phyloP scores from a whole-genome alignment of 2,797 vertebrate genomes.

The Euphonia xanthogaster region DNA sequence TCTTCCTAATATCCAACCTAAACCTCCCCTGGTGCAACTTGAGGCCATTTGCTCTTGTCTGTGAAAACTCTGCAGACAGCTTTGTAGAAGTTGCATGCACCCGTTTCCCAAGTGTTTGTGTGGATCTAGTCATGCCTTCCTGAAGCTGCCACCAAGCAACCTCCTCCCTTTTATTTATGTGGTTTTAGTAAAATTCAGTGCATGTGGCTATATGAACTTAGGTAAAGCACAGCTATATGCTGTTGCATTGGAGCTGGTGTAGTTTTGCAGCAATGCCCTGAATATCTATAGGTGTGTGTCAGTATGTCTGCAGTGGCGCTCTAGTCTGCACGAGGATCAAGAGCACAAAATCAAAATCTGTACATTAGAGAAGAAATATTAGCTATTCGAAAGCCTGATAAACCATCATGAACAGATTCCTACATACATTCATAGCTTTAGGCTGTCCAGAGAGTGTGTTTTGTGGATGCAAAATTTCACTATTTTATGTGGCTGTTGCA shows the following conservation, averaged over 20 bases:
- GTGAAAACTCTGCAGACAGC: slow-evolving; percentile 46
- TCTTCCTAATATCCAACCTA: not conserved
- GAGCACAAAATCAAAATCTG: not conserved
- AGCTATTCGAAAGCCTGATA: not conserved
- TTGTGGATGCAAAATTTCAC: not conserved
- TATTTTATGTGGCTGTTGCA: not conserved
- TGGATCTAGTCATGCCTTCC: slow-evolving; percentile 45
- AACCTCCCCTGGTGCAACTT: not conserved
- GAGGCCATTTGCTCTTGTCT: not conserved
- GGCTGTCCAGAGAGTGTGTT: not conserved
- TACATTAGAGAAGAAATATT: not conserved
- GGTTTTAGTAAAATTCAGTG: slow-evolving; percentile 41
- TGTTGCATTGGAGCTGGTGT: not conserved
- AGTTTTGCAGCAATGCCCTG: not conserved
- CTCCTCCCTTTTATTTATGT: not conserved
- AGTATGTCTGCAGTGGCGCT: not conserved
- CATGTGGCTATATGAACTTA: not conserved
- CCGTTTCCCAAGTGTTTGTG: slow-evolving; percentile 39
- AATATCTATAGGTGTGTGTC: not conserved
- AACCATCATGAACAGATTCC: not conserved
- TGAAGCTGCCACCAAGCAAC: slow-evolving; percentile 13
- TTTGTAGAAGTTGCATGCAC: slow-evolving; percentile 10
- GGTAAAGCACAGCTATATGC: not conserved
- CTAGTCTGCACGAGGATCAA: not conserved
- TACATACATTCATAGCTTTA: not conserved